A percentile compares a stretch with the other conserved stretches of the same genome.
Conservation (phyloP, 2,888 invertebrate species). For the Marasmarcha lunaedactyla region DNA sequence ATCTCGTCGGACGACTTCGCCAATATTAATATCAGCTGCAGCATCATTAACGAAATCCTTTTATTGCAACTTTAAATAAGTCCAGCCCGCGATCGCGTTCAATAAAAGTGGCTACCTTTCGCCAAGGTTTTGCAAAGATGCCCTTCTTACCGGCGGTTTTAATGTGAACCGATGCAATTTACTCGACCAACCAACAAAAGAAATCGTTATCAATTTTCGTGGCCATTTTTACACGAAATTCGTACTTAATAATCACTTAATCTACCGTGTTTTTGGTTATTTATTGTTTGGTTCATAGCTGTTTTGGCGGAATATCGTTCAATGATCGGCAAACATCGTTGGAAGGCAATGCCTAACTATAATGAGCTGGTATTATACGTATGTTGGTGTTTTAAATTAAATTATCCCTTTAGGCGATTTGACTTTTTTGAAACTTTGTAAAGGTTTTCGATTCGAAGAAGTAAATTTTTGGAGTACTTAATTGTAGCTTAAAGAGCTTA, state of each 20-base stretch:
- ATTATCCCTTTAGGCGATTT: neutral
- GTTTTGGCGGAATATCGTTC: constrained; percentile 19
- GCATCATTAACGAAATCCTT: constrained; percentile 68
- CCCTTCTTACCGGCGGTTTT: constrained; percentile 48
- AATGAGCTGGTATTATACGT: constrained; percentile 32
- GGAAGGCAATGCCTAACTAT: constrained; percentile 19
- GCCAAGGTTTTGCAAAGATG: constrained; percentile 55
- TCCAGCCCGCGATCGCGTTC: constrained; percentile 49
- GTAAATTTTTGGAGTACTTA: too few species aligned
- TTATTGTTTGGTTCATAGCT: constrained; percentile 24
- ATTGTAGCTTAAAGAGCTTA: too few species aligned
- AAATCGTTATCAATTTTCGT: constrained; percentile 42
- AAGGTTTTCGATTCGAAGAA: constrained; percentile 3
- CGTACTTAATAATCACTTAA: constrained; percentile 47
- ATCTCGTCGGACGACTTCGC: constrained; percentile 39
- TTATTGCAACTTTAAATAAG: constrained; percentile 65
- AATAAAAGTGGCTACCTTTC: constrained; percentile 61
- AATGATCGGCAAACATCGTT: constrained; percentile 30
- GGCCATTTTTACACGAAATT: constrained; percentile 35
- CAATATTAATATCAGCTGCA: constrained; percentile 62
- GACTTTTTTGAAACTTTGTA: neutral
- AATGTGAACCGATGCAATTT: constrained; percentile 31
- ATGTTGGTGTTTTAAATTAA: constrained; percentile 11
- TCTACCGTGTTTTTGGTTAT: constrained; percentile 34
- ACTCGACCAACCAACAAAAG: constrained; percentile 37